Conservation (phyloP, 2,888 invertebrate species). For the Tachystola acroxantha region DNA sequence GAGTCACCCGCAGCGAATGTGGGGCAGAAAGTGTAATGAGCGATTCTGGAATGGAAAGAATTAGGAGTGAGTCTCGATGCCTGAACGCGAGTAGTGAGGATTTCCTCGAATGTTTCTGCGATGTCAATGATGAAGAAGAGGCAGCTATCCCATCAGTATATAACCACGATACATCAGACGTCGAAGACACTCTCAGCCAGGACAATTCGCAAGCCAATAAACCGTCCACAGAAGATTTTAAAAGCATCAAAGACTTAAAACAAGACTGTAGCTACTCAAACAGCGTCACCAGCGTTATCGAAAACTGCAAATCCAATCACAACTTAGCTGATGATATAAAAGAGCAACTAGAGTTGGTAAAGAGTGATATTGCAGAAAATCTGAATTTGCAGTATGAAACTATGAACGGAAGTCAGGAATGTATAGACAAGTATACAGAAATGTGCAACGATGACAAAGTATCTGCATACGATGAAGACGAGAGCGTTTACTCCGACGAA, state of each 20-base stretch:
- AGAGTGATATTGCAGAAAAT: constrained; percentile 36
- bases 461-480: constrained; percentile 6
- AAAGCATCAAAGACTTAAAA: constrained; percentile 26
- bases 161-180: constrained; percentile 13
- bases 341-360: constrained; percentile 26
- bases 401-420: constrained; percentile 43
- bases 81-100: constrained; percentile 39
- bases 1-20: constrained; percentile 16
- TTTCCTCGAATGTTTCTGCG: constrained; percentile 48
- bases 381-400: constrained; percentile 43
- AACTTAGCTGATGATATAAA: constrained; percentile 30
- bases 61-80: constrained; percentile 25
- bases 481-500: constrained; percentile 14
- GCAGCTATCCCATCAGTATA: constrained; percentile 18
- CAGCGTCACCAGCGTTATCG: constrained; percentile 36
- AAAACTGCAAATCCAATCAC: constrained; percentile 26
- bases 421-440: constrained; percentile 38
- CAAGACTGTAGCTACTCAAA: constrained; percentile 29
- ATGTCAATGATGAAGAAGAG: constrained; percentile 35
- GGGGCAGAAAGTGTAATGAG: constrained; percentile 22
- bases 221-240: constrained; percentile 28
- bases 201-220: constrained; percentile 19
- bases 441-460: constrained; percentile 25
- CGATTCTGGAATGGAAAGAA: constrained; percentile 29
- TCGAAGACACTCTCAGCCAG: constrained; percentile 27